phyloP scores from a whole-genome alignment of 1,140 invertebrate genomes.

The Drosophila yakuba region DNA sequence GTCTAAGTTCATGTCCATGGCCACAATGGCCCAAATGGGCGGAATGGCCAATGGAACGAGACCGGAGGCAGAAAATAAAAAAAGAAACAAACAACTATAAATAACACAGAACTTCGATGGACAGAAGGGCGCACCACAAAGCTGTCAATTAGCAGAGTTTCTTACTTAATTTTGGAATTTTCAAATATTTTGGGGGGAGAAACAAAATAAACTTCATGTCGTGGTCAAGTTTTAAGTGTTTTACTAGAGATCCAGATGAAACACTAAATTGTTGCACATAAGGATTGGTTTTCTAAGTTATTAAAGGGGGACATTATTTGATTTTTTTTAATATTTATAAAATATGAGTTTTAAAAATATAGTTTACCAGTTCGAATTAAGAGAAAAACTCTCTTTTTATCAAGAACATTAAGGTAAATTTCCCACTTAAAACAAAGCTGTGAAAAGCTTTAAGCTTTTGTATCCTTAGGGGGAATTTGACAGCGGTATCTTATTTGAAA shows the following conservation, averaged over 20 bases:
- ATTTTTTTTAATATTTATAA: no score
- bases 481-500: neutral
- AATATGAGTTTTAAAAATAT: no score
- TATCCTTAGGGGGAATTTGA: neutral
- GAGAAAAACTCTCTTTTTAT: conserved; percentile 21
- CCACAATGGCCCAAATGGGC: conserved; percentile 26
- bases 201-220: neutral
- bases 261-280: neutral
- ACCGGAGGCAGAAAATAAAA: neutral
- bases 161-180: conserved; percentile 33
- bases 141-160: conserved; percentile 44
- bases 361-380: conserved; percentile 2
- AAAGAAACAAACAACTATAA: conserved; percentile 35
- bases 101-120: conserved; percentile 32
- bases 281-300: no score
- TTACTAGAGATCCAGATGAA: neutral
- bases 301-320: no score
- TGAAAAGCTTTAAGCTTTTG: conserved; percentile 39
- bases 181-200: neutral
- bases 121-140: conserved; percentile 29
- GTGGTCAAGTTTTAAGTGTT: neutral
- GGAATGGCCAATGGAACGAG: conserved; percentile 36
- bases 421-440: conserved; percentile 18
- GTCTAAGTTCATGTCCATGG: conserved; percentile 45
- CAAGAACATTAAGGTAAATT: neutral